Evolutionary conservation across 2,888 invertebrate genomes (phyloP), one percentile per base, ranked within the genome.

Genomic region (Apamea crenata): DNA sequence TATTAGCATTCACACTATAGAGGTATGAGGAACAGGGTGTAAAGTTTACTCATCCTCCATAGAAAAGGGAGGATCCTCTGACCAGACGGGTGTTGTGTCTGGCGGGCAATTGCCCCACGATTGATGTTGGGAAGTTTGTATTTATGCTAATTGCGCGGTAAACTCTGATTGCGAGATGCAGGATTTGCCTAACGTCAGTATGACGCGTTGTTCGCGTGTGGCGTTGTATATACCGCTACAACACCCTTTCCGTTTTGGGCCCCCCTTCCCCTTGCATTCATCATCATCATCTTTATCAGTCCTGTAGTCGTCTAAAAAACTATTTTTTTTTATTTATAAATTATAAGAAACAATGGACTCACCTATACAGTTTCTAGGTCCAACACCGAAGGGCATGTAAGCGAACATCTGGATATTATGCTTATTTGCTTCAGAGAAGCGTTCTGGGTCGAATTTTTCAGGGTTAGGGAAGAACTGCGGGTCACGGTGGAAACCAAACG

Each of bases 301-400:
- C 18, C 0, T n/a, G 10, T 47, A 44, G 47, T 47, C 12, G 10
- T 47, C 1, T 40, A 8, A 1, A 47, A 8, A 40, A n/a, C 16
- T 16, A 10, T 40, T 40, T 1, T 67, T 36, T 25, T 7, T 59
- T 12, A n/a, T 12, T n/a, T 40, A 18, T 18, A 14, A 14, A 29
- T 67, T 29, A 8, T 21, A 68, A 61, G n/a, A 29, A 47, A 21
- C 0, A 21, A 6, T 59, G 8, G 1, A 68, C 87, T 91, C 84
- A 94, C 97, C 98, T 71, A 98, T 97, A 67, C 88, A 97, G 87
- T 95, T 97, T 76, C 97, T 95, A 3, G 97, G 97, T 14, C 98
- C 97, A 8, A 94, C 18, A 4, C 97, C 97, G 82, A 97, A 97
- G 0, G 97, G 97, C 81, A 96, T 83, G 76, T 96, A 97, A 10